These are phyloP conservation scores for Triplophysa dalaica DNA, from an alignment of 2,113 vertebrate genomes.

Conservation along the genomic window DNA sequence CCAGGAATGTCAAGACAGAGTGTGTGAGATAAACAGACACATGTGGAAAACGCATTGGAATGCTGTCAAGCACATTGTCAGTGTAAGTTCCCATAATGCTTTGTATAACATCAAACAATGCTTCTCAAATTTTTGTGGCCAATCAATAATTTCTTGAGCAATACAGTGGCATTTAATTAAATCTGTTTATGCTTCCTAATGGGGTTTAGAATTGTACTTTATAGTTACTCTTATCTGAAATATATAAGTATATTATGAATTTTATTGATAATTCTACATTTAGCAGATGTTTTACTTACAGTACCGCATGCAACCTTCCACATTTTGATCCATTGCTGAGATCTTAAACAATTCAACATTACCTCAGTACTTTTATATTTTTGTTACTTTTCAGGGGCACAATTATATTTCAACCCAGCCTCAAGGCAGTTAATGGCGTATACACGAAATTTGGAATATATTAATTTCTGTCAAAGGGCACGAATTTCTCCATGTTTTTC, in stretches of 20 bases:
- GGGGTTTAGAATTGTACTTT: not conserved
- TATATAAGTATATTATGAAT: not conserved
- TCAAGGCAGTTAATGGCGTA: no score
- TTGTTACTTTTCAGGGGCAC: no score
- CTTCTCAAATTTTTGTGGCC: conserved; percentile 10
- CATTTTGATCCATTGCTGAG: no score
- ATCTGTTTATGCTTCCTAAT: conserved; percentile 8
- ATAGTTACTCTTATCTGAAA: conserved; percentile 1
- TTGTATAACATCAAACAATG: conserved; percentile 32
- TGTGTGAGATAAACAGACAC: conserved; percentile 20
- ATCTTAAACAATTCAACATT: no score
- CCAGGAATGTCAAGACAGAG: conserved; percentile 20
- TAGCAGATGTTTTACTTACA: no score
- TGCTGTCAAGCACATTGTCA: conserved; percentile 31
- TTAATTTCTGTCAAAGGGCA: no score
- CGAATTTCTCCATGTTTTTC: no score
- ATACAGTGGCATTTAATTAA: conserved; percentile 27
- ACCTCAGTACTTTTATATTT: no score
- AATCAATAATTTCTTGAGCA: not conserved
- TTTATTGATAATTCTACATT: no score
- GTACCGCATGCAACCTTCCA: no score
- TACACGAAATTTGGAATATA: no score
- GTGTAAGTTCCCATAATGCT: conserved; percentile 34
- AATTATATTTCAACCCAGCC: no score
- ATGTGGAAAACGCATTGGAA: conserved; percentile 48